phyloP scores from a whole-genome alignment of 2,797 vertebrate species.

The Leptatherina wallacei region DNA sequence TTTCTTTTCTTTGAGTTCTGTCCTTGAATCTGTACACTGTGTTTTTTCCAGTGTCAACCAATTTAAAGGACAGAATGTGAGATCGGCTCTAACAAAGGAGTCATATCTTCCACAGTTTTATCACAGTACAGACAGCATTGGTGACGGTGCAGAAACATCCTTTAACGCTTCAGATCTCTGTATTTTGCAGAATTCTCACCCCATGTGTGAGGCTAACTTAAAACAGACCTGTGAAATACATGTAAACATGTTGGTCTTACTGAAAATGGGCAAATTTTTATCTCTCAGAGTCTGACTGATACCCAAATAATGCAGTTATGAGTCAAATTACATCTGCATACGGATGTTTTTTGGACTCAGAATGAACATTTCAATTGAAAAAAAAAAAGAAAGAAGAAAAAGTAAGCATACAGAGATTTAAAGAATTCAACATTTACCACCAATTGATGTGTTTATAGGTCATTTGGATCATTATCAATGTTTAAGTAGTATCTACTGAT shows the following conservation, averaged over 20 bases:
- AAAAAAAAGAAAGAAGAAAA: too few relatives aligned
- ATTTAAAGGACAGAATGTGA: neutral
- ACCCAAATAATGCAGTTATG: neutral
- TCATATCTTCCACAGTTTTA: neutral
- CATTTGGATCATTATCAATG: neutral
- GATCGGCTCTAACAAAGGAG: neutral
- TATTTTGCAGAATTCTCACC: neutral
- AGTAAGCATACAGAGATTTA: neutral
- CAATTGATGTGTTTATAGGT: too few relatives aligned
- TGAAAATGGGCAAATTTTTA: neutral
- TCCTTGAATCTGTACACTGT: neutral
- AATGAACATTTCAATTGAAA: too few relatives aligned
- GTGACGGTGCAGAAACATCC: neutral
- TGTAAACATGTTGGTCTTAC: neutral
- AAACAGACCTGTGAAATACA: neutral
- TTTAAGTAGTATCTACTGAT: neutral
- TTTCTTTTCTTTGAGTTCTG: neutral
- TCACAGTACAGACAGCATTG: neutral
- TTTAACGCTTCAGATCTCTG: neutral
- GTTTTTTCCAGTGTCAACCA: neutral
- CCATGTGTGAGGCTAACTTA: too few relatives aligned
- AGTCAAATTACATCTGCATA: neutral
- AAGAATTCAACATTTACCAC: neutral
- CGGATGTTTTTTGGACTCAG: too few relatives aligned
- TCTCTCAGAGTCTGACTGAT: too few relatives aligned